Percentiles rank a stretch among this genome's conserved stretches.
phyloP scores from a whole-genome alignment of 2,113 vertebrate species.

The Gnathonemus longibarbis region DNA sequence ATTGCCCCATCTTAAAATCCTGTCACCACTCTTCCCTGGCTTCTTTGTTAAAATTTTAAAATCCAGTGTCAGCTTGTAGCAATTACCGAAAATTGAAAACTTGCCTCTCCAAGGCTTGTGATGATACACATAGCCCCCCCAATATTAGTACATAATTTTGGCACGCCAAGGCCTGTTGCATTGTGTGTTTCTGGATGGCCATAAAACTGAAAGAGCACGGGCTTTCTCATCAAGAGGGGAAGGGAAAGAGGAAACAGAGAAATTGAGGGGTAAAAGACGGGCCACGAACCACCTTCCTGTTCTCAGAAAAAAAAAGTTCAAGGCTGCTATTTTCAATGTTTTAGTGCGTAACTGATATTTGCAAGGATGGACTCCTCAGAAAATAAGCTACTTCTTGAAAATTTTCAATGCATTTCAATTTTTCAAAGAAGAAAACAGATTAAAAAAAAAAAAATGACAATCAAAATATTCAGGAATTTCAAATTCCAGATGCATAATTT shows the following conservation, averaged over 20 bases:
- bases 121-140: constrained; percentile 23
- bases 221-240: neutral
- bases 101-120: constrained; percentile 33
- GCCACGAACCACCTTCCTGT: neutral
- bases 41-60: constrained; percentile 35
- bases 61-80: constrained; percentile 45
- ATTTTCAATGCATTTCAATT: neutral
- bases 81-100: constrained; percentile 46
- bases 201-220: constrained; percentile 12
- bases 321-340: neutral
- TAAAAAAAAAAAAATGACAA: neutral
- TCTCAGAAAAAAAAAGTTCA: neutral
- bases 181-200: constrained; percentile 23
- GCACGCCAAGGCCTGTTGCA: constrained; percentile 9
- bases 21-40: constrained; percentile 36
- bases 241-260: neutral
- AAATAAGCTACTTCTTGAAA: neutral
- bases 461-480: neutral
- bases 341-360: neutral
- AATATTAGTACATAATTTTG: constrained; percentile 30
- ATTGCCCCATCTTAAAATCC: constrained; percentile 37
- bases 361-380: neutral
- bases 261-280: neutral
- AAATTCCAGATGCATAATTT: neutral
- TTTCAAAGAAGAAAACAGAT: neutral